Conservation (phyloP, 2,888 invertebrate species). For the Capitulum mitella region DNA sequence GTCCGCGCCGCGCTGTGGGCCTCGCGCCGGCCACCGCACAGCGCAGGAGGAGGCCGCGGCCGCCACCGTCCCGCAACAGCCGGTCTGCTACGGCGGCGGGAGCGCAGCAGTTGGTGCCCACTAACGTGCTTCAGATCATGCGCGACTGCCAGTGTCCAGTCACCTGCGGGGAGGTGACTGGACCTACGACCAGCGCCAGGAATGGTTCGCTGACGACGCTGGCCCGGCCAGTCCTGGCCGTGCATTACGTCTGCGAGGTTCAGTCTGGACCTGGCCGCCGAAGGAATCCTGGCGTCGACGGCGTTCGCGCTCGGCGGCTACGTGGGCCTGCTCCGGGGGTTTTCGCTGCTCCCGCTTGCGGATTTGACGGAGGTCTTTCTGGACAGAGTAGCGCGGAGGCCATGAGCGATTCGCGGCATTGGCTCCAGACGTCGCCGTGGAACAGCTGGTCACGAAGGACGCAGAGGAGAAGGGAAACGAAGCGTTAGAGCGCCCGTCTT, state of each 20-base stretch:
- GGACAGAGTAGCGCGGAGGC: too few relatives aligned
- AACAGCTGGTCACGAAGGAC: too few relatives aligned
- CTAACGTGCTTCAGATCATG: background rate
- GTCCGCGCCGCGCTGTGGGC: background rate
- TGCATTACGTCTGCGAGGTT: background rate
- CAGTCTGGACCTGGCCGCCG: background rate
- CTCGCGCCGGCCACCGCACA: background rate
- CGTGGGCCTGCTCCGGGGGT: background rate
- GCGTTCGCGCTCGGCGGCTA: background rate
- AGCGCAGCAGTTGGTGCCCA: too few relatives aligned
- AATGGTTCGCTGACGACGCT: background rate
- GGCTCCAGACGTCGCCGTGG: too few relatives aligned
- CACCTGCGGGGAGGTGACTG: background rate
- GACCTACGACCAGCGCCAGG: background rate
- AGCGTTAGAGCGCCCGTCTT: too few relatives aligned
- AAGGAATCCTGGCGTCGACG: background rate
- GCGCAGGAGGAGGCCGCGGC: background rate
- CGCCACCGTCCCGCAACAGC: too few relatives aligned
- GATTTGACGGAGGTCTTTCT: background rate
- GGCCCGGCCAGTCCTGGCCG: background rate
- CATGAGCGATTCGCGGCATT: too few relatives aligned
- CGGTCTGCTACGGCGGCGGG: too few relatives aligned
- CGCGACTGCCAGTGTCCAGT: background rate
- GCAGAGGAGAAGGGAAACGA: too few relatives aligned
- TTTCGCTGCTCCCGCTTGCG: background rate